phyloP scores from a whole-genome alignment of 2,113 vertebrate genomes.

The Columba janthina region DNA sequence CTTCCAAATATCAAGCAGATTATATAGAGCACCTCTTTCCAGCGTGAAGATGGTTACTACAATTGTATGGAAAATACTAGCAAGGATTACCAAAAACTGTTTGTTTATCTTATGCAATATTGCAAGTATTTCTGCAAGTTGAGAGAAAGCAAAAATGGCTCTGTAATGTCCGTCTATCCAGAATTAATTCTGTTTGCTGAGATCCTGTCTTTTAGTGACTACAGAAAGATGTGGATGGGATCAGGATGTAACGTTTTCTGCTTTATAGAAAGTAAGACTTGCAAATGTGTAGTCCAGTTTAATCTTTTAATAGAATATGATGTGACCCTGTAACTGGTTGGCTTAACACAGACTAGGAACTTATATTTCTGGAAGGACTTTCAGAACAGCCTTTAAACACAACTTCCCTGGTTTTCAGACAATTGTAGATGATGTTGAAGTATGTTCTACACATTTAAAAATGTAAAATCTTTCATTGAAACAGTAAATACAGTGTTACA shows the following conservation, averaged over 20 bases:
- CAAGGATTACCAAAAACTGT: neutral
- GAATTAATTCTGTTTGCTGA: neutral
- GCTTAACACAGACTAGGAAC: neutral
- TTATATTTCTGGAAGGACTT: neutral
- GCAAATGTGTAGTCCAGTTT: neutral
- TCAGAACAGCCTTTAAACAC: neutral
- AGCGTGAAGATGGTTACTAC: neutral
- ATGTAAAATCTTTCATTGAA: neutral
- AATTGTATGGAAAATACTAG: neutral
- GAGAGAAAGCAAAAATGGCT: neutral
- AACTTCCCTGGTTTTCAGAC: neutral
- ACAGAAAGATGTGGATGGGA: neutral
- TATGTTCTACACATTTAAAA: neutral
- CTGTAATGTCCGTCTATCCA: neutral
- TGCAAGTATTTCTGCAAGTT: neutral
- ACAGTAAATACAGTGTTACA: neutral
- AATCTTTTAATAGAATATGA: neutral
- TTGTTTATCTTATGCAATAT: neutral
- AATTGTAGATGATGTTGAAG: neutral
- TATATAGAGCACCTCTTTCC: neutral
- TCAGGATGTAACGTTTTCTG: neutral
- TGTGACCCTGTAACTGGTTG: neutral
- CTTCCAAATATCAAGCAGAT: neutral
- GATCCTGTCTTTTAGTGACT: neutral
- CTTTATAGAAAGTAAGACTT: neutral